phyloP scores from a whole-genome alignment of 2,888 invertebrate genomes.

The Pseudococcus viburni region DNA sequence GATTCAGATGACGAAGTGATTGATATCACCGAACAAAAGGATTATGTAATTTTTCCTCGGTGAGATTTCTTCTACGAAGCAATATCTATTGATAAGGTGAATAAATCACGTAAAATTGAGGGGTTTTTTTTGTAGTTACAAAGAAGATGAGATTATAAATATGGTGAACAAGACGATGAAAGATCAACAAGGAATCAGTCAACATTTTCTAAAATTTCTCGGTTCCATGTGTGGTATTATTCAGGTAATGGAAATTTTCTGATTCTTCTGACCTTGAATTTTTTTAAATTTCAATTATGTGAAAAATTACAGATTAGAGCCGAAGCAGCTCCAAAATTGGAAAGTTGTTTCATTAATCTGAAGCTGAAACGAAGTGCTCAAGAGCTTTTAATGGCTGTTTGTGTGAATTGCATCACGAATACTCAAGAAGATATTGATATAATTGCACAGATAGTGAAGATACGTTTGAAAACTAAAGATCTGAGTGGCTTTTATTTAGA shows the following conservation, averaged over 20 bases:
- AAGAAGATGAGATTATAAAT: constrained; percentile 77
- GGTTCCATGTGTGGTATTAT: constrained; percentile 88
- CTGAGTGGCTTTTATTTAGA: constrained; percentile 89
- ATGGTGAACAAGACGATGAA: constrained; percentile 89
- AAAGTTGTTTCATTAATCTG: constrained; percentile 96
- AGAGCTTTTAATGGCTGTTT: constrained; percentile 90
- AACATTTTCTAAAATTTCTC: constrained; percentile 88
- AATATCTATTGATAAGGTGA: not conserved
- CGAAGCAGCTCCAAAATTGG: constrained; percentile 85
- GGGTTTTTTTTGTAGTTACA: constrained; percentile 68
- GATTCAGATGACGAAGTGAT: constrained; percentile 59
- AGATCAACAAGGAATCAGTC: constrained; percentile 89
- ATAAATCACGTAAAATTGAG: not conserved
- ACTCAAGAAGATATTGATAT: constrained; percentile 81
- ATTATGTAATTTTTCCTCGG: constrained; percentile 33
- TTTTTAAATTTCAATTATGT: not conserved
- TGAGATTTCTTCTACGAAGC: not conserved
- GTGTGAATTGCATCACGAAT: constrained; percentile 87
- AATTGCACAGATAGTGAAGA: constrained; percentile 87
- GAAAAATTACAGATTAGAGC: constrained; percentile 76
- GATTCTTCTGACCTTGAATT: not conserved
- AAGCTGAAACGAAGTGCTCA: constrained; percentile 93
- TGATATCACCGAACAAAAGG: not conserved
- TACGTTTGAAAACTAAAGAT: constrained; percentile 94
- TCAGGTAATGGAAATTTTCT: constrained; percentile 74